Evolutionary conservation across 2,888 invertebrate species (phyloP), one percentile per base, ranked within the genome.

Genomic region (Malacosoma neustria): DNA sequence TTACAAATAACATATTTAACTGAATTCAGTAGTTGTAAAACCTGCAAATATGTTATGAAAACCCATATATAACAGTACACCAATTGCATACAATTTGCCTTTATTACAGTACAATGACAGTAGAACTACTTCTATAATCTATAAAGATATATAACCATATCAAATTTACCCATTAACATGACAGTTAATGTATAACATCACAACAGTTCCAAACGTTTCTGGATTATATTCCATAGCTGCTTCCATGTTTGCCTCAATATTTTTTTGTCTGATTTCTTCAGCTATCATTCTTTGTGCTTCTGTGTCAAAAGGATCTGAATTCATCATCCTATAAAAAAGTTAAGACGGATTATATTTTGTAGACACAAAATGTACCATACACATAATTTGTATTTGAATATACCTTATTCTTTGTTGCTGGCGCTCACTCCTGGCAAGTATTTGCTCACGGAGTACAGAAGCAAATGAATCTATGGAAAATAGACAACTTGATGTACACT

Each of bases 211-310:
- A 79, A 99, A 99, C 32, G 95, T 97, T 81, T 99, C 99, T 0
- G 99, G 99, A 76, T 98, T 96, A 71, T 96, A 96, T 68, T 99
- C 99, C 91, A 99, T 97, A 0, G 99, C 99, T 1, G 97, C 96
- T 68, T 98, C 97, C 98, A 99, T 98, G 64, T 98, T 98, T 0
- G 96, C 95, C 73, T 98, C 96, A 45, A 99, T 97, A 73, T 99
- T 99, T 69, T 97, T 95, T 62, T 94, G 96, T 54, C 93, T 89
- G 46, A 99, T 99, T 80, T 98, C 97, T 68, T 98, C 97, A 3
- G 97, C 98, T 51, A 99, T 98, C 61, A 97, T 88, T 43, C 93
- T 89, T 74, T 99, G 99, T 0, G 97, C 96, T 72, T 97, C 97
- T 1, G 95, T 93, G 75, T 98, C 97, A 69, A 98, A 98, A 0